Evolutionary conservation across 2,888 invertebrate species (phyloP).

Genomic region (Cerastis leucographa): DNA sequence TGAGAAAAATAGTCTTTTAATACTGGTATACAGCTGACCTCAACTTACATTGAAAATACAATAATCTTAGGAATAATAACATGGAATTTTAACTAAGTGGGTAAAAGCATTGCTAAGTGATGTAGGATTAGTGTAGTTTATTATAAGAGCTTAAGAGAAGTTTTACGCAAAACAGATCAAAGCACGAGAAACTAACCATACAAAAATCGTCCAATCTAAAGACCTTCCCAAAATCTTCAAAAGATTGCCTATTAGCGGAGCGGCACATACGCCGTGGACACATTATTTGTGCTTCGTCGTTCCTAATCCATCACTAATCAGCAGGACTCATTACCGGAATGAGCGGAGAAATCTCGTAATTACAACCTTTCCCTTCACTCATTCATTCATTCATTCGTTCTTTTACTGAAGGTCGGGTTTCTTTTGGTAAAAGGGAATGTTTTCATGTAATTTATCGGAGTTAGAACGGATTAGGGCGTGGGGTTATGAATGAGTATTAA

Average conservation of each 20-base stretch:
- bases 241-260: slow-evolving; percentile 79
- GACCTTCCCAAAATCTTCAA: slow-evolving; percentile 71
- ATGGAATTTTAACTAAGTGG: too few relatives aligned
- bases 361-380: slow-evolving; percentile 57
- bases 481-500: slow-evolving; percentile 29
- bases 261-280: slow-evolving; percentile 72
- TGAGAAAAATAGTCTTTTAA: too few relatives aligned
- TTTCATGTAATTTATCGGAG: slow-evolving; percentile 46
- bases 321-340: slow-evolving; percentile 61
- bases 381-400: slow-evolving; percentile 31
- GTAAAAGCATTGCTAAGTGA: too few relatives aligned
- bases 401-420: slow-evolving; percentile 31
- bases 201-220: slow-evolving; percentile 70
- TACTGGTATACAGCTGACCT: too few relatives aligned
- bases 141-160: too few relatives aligned
- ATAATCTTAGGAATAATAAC: too few relatives aligned
- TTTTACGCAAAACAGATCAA: background rate
- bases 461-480: slow-evolving; percentile 28
- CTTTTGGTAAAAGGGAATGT: slow-evolving; percentile 39
- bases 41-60: too few relatives aligned
- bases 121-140: too few relatives aligned
- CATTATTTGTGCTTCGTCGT: slow-evolving; percentile 66
- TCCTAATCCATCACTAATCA: slow-evolving; percentile 69
- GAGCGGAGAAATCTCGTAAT: slow-evolving; percentile 66
- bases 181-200: background rate